These are phyloP conservation scores for Lordiphosa mommai DNA, from an alignment of 1,140 invertebrate genomes.

Conservation along the genomic window DNA sequence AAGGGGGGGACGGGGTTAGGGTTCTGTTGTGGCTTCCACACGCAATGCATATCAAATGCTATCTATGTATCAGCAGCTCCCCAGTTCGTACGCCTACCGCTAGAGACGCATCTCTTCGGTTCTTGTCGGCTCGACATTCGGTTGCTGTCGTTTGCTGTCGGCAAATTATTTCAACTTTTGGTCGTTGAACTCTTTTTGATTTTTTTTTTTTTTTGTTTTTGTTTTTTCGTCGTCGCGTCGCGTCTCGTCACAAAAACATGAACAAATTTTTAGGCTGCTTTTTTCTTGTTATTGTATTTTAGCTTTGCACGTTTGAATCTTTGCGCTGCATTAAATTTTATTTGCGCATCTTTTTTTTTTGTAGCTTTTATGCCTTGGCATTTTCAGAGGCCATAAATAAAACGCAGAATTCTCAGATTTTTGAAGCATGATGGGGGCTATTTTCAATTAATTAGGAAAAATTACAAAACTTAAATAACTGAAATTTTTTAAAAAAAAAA, in stretches of 20 bases:
- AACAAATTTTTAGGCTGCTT: slow-evolving; percentile 14
- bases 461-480: background rate
- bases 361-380: slow-evolving; percentile 16
- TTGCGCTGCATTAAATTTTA: slow-evolving; percentile 17
- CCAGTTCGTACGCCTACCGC: slow-evolving; percentile 1
- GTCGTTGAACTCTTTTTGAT: slow-evolving; percentile 75
- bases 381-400: background rate
- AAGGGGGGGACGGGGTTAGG: background rate
- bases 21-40: slow-evolving; percentile 9
- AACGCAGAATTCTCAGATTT: no score
- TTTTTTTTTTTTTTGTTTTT: slow-evolving; percentile 49
- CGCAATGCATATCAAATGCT: slow-evolving; percentile 47
- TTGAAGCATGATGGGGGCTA: no score
- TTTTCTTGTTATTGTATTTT: background rate
- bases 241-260: slow-evolving; percentile 9
- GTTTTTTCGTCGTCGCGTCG: slow-evolving; percentile 4
- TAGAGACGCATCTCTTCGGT: background rate
- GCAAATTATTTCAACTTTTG: slow-evolving; percentile 70
- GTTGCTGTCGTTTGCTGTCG: slow-evolving; percentile 33
- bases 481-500: no score
- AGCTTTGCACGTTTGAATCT: slow-evolving; percentile 8
- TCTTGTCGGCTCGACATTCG: slow-evolving; percentile 6
- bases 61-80: slow-evolving; percentile 18
- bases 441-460: background rate
- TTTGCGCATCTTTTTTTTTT: slow-evolving; percentile 12